A percentile compares a stretch with the other conserved stretches of the same genome.
These are phyloP conservation scores for Shargacucullia verbasci DNA, from an alignment of 2,888 invertebrate species.

Conservation along the genomic window DNA sequence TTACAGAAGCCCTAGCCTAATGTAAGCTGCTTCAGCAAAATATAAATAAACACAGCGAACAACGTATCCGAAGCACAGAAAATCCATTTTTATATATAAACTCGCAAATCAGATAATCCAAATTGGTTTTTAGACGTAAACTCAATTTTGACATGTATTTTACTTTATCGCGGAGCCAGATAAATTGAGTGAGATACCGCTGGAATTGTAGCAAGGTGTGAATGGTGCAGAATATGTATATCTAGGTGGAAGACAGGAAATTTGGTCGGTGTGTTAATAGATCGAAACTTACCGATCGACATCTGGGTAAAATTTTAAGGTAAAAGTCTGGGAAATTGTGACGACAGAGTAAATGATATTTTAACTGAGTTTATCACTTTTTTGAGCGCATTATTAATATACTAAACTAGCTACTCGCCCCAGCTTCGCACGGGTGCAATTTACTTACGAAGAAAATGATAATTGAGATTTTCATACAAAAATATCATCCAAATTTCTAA, in stretches of 20 bases:
- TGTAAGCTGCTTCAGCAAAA: conserved; percentile 47
- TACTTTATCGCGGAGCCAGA: conserved; percentile 82
- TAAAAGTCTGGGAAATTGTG: conserved; percentile 19
- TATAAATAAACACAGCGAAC: conserved; percentile 60
- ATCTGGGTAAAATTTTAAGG: conserved; percentile 20
- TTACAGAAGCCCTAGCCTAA: conserved; percentile 8
- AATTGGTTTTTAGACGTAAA: conserved; percentile 87
- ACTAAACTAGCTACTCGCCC: too few relatives aligned
- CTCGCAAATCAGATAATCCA: conserved; percentile 86
- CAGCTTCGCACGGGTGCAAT: too few relatives aligned
- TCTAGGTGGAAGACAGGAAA: conserved; percentile 51
- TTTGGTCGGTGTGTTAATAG: conserved; percentile 49
- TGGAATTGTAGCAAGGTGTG: conserved; percentile 68
- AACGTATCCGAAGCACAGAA: conserved; percentile 54
- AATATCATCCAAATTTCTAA: too few relatives aligned
- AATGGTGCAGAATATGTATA: conserved; percentile 57
- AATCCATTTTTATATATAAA: conserved; percentile 77
- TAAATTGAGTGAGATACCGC: conserved; percentile 84
- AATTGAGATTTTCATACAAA: too few relatives aligned
- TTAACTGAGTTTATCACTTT: not conserved
- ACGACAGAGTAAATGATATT: conserved; percentile 16
- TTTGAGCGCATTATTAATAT: too few relatives aligned
- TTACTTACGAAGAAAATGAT: too few relatives aligned
- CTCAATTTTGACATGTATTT: conserved; percentile 86
- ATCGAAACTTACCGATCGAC: conserved; percentile 35